Base-by-base conservation (phyloP, 2,888 invertebrate species). In the Oegoconia quadripuncta region DNA sequence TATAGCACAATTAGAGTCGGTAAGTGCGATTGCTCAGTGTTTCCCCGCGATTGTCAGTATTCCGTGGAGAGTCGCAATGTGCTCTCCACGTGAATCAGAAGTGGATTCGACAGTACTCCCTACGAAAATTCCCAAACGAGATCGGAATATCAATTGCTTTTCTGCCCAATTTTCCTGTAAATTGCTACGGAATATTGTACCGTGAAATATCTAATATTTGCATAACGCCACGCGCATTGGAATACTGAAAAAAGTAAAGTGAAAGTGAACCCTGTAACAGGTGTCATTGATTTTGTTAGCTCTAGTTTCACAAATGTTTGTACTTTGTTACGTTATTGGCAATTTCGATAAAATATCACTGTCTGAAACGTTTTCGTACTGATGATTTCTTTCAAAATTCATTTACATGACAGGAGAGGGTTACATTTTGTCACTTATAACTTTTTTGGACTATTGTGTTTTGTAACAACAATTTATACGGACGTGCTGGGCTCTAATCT, bases 121-220 rank as follows among this genome's bases (percentile, higher is more conserved):
- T 56, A 59, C 66, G 72, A 77, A 81, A 79, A 79, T 75, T 74
- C 71, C 64, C 67, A 66, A 72, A 78, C 81, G 77, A 68, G 77
- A 74, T 70, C 71, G 58, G 81, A 81, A 82, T 83, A 82, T 78
- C 80, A 83, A 83, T 80, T 71, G 77, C 67, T 70, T 65, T 68
- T 69, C 74, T 69, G 73, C 66, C 74, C 79, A 80, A 82, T 79
- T 81, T 80, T 70, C 78, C 70, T 71, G 71, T 61, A 78, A 78
- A 82, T 79, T 75, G 80, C 73, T 62, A 70, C 66, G 63, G 73
- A 74, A 80, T 75, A 77, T 81, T 77, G 73, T 75, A 55, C 67
- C 69, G 64, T 64, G 66, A 61, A 67, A 71, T 71, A 67, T 71
- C 65, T 72, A 71, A 74, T 76, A 82, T 80, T 80, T 78, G 70